Evolutionary conservation across 2,888 invertebrate genomes (phyloP), one percentile per base, ranked within the genome.

Genomic region (Coenonympha glycerion): DNA sequence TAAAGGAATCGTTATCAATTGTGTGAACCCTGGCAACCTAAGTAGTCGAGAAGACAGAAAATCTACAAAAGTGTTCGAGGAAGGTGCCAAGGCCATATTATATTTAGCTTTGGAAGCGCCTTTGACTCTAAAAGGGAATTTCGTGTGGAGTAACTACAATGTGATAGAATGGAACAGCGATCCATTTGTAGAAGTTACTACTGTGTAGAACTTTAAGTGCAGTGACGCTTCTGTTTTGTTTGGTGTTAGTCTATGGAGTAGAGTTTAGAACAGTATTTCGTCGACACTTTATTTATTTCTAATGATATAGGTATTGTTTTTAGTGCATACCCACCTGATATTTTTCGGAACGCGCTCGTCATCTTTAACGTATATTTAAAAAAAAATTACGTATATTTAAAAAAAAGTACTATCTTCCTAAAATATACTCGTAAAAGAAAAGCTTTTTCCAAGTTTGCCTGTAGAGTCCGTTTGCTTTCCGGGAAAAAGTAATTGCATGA

Each of bases 81-180:
- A 85, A 62, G 87, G 86, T 2, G 87, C 86, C 1, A 83, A 83
- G 53, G 80, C 85, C 5, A 80, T 87, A 54, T 63, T 87, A 51
- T 84, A 82, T 62, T 58, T 87, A 55, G 85, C 85, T 4, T 63
- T 81, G 28, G 83, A 86, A 66, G 86, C 86, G 0, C 84, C 86
- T 1, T 60, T 86, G 55, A 68, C 77, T 1, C 55, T 86, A 48
- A 85, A 87, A 57, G 87, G 87, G 3, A 85, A 87, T 68, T 87
- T 87, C 44, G 82, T 87, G 48, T 87, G 87, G 87, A 86, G 85
- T 61, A 84, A 87, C 62, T 86, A 79, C 66, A 82, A 81, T 26
- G 80, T 84, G 44, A 81, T 87, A 26, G 79, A 83, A 49, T 87
- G 86, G 86, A 82, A 79, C 57, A 79, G 80, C 47, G 86, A 87